Base-by-base conservation (phyloP, 2,888 invertebrate species). In the Apodemia mormo region DNA sequence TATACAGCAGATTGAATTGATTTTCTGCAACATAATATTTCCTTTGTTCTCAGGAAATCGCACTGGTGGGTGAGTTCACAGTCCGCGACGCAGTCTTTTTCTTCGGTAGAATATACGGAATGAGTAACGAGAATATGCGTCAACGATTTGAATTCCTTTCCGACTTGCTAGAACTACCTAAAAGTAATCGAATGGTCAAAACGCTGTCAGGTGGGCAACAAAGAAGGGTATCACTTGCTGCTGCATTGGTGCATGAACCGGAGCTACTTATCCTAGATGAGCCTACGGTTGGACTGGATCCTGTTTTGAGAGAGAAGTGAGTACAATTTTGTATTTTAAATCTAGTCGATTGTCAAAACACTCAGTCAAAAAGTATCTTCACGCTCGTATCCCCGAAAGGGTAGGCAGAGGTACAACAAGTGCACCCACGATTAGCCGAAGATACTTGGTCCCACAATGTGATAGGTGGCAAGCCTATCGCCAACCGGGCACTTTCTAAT, bases 221-320 rank as follows among this genome's bases (percentile, higher is more conserved):
- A 87, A 92, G 98, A 72, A 93, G 98, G 68, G 96, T 98, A 0
- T 98, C 98, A 0, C 95, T 98, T 76, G 98, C 98, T 0, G 97
- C 97, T 6, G 97, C 98, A 0, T 89, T 98, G 81, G 95, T 98
- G 0, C 98, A 98, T 81, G 96, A 96, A 77, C 98, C 98, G 0
- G 97, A 98, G 84, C 87, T 98, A 45, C 91, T 98, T 43, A 98
- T 98, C 72, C 88, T 98, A 79, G 98, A 98, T 81, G 98, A 98
- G 83, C 98, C 98, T 0, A 98, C 98, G 0, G 98, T 98, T n/a
- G 98, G 98, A 0, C 94, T 98, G 71, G 98, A 98, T 91, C 98
- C 98, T 0, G 94, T 98, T 74, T 89, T 98, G 69, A 94, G 97
- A 85, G 96, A 97, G 86, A 95, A 95, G 97, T 96, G 85, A 89